phyloP scores from a whole-genome alignment of 1,140 invertebrate species.

The Calephelis virginiensis region DNA sequence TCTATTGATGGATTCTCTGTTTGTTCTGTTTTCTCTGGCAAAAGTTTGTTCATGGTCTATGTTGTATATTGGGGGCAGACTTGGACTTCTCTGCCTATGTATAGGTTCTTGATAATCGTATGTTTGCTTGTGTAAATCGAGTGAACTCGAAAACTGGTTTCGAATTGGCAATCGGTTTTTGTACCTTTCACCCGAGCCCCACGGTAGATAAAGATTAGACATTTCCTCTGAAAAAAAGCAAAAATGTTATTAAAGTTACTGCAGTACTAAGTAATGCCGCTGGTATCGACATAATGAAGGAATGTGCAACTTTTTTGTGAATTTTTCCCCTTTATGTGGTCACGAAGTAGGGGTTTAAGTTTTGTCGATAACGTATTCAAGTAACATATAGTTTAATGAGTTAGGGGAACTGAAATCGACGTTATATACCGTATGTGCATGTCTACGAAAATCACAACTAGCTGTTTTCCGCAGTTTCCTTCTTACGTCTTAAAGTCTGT shows the following conservation, averaged over 20 bases:
- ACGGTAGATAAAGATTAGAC: conserved; percentile 69
- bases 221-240: conserved; percentile 64
- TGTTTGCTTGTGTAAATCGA: conserved; percentile 70
- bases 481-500: no score
- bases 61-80: conserved; percentile 80
- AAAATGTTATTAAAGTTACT: conserved; percentile 28
- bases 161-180: conserved; percentile 65
- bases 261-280: conserved; percentile 45
- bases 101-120: conserved; percentile 65
- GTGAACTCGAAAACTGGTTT: conserved; percentile 71
- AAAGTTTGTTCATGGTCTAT: conserved; percentile 53
- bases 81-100: conserved; percentile 78
- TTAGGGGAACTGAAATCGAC: conserved; percentile 1
- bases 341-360: conserved; percentile 59
- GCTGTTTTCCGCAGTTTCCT: no score
- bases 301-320: conserved; percentile 50
- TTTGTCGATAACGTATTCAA: conserved; percentile 61
- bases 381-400: neutral
- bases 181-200: conserved; percentile 64
- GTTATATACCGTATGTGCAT: neutral
- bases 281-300: conserved; percentile 39
- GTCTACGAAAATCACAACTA: neutral
- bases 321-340: conserved; percentile 49
- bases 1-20: conserved; percentile 49
- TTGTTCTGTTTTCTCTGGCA: conserved; percentile 47